phyloP scores from a whole-genome alignment of 2,113 vertebrate genomes.

The Tylochromis polylepis region DNA sequence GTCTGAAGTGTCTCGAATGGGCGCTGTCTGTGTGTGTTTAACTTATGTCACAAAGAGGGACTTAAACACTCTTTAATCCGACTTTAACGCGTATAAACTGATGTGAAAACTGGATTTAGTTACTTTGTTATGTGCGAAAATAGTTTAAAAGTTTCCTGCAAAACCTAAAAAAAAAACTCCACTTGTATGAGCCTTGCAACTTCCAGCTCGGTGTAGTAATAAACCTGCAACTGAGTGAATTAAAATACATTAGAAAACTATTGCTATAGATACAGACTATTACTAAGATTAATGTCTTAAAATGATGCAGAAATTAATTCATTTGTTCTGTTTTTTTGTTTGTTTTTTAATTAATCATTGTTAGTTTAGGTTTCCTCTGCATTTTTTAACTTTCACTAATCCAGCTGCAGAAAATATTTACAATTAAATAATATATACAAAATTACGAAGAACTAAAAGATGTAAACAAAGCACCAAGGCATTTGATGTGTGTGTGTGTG shows the following conservation, averaged over 20 bases:
- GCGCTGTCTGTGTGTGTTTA: neutral
- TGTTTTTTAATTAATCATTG: neutral
- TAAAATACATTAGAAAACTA: neutral
- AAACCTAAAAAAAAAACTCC: accelerated
- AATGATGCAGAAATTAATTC: neutral
- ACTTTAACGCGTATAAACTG: neutral
- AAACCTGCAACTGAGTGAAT: neutral
- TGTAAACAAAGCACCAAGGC: neutral
- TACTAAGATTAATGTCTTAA: neutral
- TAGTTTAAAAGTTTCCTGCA: accelerated
- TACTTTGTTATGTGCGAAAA: neutral
- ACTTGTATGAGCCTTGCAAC: neutral
- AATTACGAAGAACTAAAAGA: neutral
- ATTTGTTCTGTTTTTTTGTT: neutral
- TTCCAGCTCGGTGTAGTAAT: neutral
- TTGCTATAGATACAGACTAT: neutral
- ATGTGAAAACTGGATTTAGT: accelerated
- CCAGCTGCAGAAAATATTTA: neutral
- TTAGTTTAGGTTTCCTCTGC: neutral
- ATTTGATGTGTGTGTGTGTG: neutral
- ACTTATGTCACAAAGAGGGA: neutral
- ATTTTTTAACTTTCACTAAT: neutral
- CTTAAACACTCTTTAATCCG: accelerated
- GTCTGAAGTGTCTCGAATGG: neutral
- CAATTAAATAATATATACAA: neutral